These are phyloP conservation scores for Monochamus alternatus DNA, from an alignment of 2,888 invertebrate species.

Conservation along the genomic window DNA sequence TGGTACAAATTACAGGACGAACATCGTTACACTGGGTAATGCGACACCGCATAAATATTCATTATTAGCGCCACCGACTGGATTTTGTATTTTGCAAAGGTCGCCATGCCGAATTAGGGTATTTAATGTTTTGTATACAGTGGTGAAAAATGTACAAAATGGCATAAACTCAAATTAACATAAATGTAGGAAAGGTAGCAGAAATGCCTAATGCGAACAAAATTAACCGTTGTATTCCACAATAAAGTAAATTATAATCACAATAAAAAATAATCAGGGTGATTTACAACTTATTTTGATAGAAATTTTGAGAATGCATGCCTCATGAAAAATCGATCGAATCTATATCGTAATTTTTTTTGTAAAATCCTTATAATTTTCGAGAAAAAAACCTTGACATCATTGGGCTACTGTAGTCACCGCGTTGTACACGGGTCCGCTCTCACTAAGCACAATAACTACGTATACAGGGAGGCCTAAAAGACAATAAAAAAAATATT, in stretches of 20 bases:
- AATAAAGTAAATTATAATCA: not conserved
- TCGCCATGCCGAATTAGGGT: slow-evolving; percentile 2
- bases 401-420: no score
- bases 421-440: no score
- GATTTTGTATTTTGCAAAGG: slow-evolving; percentile 42
- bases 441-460: no score
- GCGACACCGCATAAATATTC: slow-evolving; percentile 58
- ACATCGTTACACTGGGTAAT: slow-evolving; percentile 49
- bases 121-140: slow-evolving; percentile 1
- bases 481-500: no score
- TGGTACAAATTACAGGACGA: slow-evolving; percentile 12
- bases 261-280: no score
- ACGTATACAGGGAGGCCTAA: no score
- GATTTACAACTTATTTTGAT: no score
- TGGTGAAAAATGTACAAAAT: slow-evolving; percentile 10
- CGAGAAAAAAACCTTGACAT: no score
- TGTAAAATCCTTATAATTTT: no score
- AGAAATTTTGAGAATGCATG: no score
- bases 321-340: no score
- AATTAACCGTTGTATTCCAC: not conserved
- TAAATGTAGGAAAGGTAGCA: not conserved
- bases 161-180: slow-evolving; percentile 9
- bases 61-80: slow-evolving; percentile 53
- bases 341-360: no score
- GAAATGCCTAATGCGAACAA: not conserved